Evolutionary conservation across 64 coral and sea anemone genomes (phyloP), one percentile per base, ranked within the genome.

Genomic region (Anthopleura sola): DNA sequence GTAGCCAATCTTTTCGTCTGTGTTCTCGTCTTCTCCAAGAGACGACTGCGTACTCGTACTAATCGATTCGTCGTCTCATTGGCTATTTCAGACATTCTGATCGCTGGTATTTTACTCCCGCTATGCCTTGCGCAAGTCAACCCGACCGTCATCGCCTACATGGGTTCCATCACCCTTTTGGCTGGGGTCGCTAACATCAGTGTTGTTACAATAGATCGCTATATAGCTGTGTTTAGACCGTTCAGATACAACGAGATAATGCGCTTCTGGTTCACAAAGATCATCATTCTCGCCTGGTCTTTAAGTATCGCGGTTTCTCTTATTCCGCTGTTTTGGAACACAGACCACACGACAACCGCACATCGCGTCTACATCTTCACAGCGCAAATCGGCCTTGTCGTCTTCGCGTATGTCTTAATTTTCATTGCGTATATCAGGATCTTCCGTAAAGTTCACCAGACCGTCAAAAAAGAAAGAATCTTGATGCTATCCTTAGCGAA

Each of bases 21-120:
- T 36, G 12, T 37, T 6, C 75, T 91, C 23, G 89, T 86, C 56
- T 38, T 18, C 20, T 14, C 28, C n/a, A 85, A 78, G 16, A 85
- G 49, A 78, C 33, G 10, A 39, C 51, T 78, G 31, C 89, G 84
- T 44, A 78, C 89, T 17, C 37, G 40, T 15, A 85, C 89, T 17
- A 91, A 91, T 38, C 21, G 54, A 23, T 85, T 91, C 7, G 60
- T 91, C 53, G 82, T 85, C 36, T 91, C 89, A 18, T 83, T 91
- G 15, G 89, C 89, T 55, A 40, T 85, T 9, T 85, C 82, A 18
- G 89, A 91, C 33, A 78, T 85, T 19, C 44, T 91, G 16, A 91
- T 80, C 33, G 89, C 80, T 1, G 89, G 49, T 8, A 71, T 80
- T 36, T 80, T 85, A 49, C 75, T 85, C 5, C 89, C 89, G 8